phyloP scores from a whole-genome alignment of 2,113 vertebrate genomes.

The Carassius auratus region DNA sequence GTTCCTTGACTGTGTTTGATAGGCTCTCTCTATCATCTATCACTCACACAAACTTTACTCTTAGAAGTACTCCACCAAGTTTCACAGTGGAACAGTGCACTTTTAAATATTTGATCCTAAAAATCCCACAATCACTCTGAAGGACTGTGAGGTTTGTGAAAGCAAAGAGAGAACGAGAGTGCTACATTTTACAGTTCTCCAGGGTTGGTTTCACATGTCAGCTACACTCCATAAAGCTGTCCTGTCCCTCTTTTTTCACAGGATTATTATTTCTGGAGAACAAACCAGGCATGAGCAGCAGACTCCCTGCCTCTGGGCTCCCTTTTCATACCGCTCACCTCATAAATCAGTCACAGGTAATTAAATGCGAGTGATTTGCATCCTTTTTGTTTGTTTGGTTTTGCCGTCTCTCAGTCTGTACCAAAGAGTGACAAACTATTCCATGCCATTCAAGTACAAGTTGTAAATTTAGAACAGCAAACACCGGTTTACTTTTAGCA shows the following conservation, averaged over 20 bases:
- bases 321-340: constrained; percentile 79
- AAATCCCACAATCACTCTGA: constrained; percentile 12
- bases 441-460: not conserved
- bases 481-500: no score
- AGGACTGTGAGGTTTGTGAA: constrained; percentile 30
- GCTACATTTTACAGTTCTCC: constrained; percentile 56
- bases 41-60: constrained; percentile 45
- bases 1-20: not conserved
- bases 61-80: not conserved
- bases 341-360: constrained; percentile 84
- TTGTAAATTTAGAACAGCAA: no score
- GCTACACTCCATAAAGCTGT: constrained; percentile 82
- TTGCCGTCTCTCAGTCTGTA: constrained; percentile 54
- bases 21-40: constrained; percentile 28
- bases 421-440: constrained; percentile 24
- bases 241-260: constrained; percentile 65
- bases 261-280: constrained; percentile 78
- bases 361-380: constrained; percentile 83
- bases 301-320: constrained; percentile 74
- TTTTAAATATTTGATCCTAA: constrained; percentile 33
- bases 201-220: constrained; percentile 68
- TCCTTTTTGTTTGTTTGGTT: constrained; percentile 71
- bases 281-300: constrained; percentile 68
- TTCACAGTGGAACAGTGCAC: not conserved
- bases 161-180: constrained; percentile 42